Evolutionary conservation across 2,888 invertebrate genomes (phyloP).

Genomic region (Charanyca ferruginea): DNA sequence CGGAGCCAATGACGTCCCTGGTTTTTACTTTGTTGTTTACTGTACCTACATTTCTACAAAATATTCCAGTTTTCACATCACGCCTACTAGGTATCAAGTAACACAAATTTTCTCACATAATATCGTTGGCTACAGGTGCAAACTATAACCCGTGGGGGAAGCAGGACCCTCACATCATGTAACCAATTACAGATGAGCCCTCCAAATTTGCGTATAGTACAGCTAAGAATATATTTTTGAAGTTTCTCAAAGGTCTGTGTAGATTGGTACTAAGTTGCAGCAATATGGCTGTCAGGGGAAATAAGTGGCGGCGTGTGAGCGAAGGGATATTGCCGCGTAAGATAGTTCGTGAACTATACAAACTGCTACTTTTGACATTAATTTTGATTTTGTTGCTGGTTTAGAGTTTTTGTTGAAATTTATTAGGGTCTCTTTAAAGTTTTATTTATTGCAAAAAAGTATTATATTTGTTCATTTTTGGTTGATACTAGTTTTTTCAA

Average conservation of each 20-base stretch:
- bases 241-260: slow-evolving; percentile 71
- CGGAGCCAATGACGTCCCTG: too few species aligned
- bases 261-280: slow-evolving; percentile 80
- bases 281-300: slow-evolving; percentile 87
- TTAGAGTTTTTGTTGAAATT: slow-evolving; percentile 38
- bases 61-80: slow-evolving; percentile 48
- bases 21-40: too few species aligned
- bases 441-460: neutral
- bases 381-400: slow-evolving; percentile 62
- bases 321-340: slow-evolving; percentile 75
- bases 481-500: neutral
- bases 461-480: neutral
- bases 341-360: slow-evolving; percentile 73
- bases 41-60: slow-evolving; percentile 6
- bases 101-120: slow-evolving; percentile 86
- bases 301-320: slow-evolving; percentile 80
- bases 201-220: slow-evolving; percentile 65
- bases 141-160: slow-evolving; percentile 84
- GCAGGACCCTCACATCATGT: slow-evolving; percentile 81
- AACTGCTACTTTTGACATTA: slow-evolving; percentile 66
- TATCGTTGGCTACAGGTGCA: slow-evolving; percentile 87
- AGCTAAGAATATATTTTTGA: slow-evolving; percentile 36
- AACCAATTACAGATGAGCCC: slow-evolving; percentile 76
- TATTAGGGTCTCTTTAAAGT: slow-evolving; percentile 11
- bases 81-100: slow-evolving; percentile 70